Evolutionary conservation across 2,888 invertebrate genomes (phyloP).

Genomic region (Habroteleia sp.): DNA sequence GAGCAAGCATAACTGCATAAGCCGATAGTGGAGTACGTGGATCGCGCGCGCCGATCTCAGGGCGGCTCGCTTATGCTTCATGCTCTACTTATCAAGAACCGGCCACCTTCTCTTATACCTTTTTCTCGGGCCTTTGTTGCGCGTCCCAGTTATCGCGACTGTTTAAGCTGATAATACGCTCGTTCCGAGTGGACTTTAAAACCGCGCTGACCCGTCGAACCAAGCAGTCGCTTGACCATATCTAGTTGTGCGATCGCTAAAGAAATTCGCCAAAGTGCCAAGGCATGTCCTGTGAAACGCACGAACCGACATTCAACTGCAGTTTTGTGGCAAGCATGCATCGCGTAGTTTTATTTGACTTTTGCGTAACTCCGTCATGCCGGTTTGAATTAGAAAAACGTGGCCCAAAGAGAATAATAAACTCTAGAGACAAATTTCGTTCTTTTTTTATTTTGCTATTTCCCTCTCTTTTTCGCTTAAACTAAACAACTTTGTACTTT

Average conservation of each 20-base stretch:
- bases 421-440: too few species aligned
- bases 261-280: conserved; percentile 60
- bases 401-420: too few species aligned
- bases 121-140: conserved; percentile 61
- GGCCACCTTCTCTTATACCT: conserved; percentile 70
- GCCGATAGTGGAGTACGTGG: conserved; percentile 23
- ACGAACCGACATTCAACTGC: conserved; percentile 58
- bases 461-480: too few species aligned
- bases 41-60: conserved; percentile 45
- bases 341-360: conserved; percentile 54
- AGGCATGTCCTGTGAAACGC: conserved; percentile 58
- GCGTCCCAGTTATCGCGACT: conserved; percentile 62
- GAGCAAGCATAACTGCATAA: conserved; percentile 14
- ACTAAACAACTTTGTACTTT: too few species aligned
- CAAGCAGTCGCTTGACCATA: conserved; percentile 49
- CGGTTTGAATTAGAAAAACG: conserved; percentile 46
- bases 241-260: conserved; percentile 42
- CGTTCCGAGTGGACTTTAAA: conserved; percentile 38
- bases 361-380: conserved; percentile 50
- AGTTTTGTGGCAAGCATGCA: conserved; percentile 56
- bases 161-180: conserved; percentile 57
- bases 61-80: conserved; percentile 72
- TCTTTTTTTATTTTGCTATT: too few species aligned
- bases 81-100: conserved; percentile 78
- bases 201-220: conserved; percentile 54